These are phyloP conservation scores for Pristionchus fissidentatus DNA, from an alignment of 2,888 invertebrate genomes.

Conservation along the genomic window DNA sequence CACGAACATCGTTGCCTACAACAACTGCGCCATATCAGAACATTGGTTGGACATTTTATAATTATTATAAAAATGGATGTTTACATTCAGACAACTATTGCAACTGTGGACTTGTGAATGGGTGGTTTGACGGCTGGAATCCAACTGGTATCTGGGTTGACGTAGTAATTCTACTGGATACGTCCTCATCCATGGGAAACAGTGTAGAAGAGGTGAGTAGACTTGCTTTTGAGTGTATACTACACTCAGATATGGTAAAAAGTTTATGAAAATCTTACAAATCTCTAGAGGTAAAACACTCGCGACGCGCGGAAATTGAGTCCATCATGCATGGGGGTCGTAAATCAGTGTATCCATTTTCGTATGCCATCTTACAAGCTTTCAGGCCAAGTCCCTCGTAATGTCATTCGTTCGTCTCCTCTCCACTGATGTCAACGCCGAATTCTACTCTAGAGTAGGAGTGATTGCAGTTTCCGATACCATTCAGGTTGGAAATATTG, in stretches of 20 bases:
- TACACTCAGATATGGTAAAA: too few species aligned
- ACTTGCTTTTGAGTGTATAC: too few species aligned
- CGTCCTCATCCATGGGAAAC: slow-evolving; percentile 27
- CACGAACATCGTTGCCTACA: too few species aligned
- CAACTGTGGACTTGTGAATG: slow-evolving; percentile 1
- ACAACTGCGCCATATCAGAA: too few species aligned
- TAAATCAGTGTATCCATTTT: too few species aligned
- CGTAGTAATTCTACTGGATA: slow-evolving; percentile 23
- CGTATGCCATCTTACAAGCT: too few species aligned
- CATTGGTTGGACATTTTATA: too few species aligned
- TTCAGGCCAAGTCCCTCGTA: slow-evolving; percentile 23
- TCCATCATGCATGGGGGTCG: too few species aligned
- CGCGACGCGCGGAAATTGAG: too few species aligned
- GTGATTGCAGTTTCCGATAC: slow-evolving; percentile 36
- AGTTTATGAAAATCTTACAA: too few species aligned
- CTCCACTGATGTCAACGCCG: slow-evolving; percentile 12
- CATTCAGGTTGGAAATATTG: slow-evolving; percentile 14
- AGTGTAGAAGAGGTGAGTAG: slow-evolving; percentile 41
- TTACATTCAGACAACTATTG: slow-evolving; percentile 33
- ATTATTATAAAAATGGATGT: too few species aligned
- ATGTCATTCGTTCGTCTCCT: slow-evolving; percentile 8
- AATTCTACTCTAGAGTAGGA: slow-evolving; percentile 24
- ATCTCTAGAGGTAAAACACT: too few species aligned
- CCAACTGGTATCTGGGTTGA: slow-evolving; percentile 5
- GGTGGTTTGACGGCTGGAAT: not conserved